phyloP scores from a whole-genome alignment of 2,113 vertebrate genomes.

The Haliaeetus leucogaster region DNA sequence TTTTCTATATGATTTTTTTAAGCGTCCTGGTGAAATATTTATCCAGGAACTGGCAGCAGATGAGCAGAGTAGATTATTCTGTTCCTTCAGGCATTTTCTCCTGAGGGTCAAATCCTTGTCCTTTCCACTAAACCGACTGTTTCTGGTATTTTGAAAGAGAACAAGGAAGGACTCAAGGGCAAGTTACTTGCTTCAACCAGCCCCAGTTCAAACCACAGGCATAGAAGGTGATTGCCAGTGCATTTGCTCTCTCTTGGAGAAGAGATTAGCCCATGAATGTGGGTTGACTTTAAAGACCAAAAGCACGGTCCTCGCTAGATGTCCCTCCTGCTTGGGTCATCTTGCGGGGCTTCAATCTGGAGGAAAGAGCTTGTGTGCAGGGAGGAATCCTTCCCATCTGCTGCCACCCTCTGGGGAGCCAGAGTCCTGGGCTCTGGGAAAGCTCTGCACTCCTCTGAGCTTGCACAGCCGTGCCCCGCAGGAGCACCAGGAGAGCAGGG shows the following conservation, averaged over 20 bases:
- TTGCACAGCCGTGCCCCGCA: rapidly evolving
- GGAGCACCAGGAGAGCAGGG: neutral
- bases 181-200: neutral
- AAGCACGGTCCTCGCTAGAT: neutral
- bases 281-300: neutral
- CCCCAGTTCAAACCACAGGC: neutral
- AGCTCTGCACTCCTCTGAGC: neutral
- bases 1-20: neutral
- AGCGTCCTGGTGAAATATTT: slow-evolving; percentile 46
- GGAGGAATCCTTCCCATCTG: neutral
- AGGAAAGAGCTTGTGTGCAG: neutral
- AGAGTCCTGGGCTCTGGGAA: neutral
- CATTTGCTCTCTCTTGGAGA: neutral
- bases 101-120: neutral
- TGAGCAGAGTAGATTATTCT: neutral
- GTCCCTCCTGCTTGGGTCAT: neutral
- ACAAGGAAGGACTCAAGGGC: neutral
- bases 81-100: neutral
- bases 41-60: neutral
- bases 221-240: neutral
- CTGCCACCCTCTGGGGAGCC: slow-evolving; percentile 33
- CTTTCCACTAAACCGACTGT: neutral
- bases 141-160: neutral
- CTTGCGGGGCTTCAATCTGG: neutral
- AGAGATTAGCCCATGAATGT: neutral